phyloP scores from a whole-genome alignment of 1,140 invertebrate species.

The Drosophila mayri region DNA sequence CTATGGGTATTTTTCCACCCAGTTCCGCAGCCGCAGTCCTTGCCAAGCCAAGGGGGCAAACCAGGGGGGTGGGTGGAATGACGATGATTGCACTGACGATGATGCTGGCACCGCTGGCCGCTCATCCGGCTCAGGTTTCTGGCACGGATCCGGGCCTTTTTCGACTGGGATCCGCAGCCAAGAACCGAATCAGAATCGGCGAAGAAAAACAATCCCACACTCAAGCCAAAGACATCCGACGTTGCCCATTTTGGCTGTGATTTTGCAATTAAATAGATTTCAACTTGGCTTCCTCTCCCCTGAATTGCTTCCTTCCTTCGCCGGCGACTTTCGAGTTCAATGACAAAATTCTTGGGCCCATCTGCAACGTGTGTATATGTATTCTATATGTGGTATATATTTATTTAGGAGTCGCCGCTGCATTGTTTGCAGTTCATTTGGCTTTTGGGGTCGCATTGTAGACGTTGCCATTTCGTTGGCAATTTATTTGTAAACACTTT shows the following conservation, averaged over 20 bases:
- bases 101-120: constrained; percentile 67
- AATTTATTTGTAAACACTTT: constrained; percentile 52
- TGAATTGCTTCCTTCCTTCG: constrained; percentile 30
- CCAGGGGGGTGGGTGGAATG: constrained; percentile 2
- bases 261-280: constrained; percentile 83
- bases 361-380: constrained; percentile 47
- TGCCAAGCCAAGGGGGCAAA: constrained; percentile 39
- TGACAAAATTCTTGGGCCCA: constrained; percentile 67
- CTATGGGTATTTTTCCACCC: constrained; percentile 44
- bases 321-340: constrained; percentile 59
- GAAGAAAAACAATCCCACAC: constrained; percentile 68
- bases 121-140: constrained; percentile 80
- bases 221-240: constrained; percentile 49
- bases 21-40: constrained; percentile 38
- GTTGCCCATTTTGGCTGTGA: constrained; percentile 76
- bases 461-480: constrained; percentile 21
- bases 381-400: constrained; percentile 21
- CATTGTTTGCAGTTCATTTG: constrained; percentile 72
- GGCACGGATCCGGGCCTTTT: constrained; percentile 56
- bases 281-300: constrained; percentile 17
- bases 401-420: constrained; percentile 16
- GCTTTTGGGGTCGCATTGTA: constrained; percentile 20
- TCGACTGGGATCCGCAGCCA: constrained; percentile 47
- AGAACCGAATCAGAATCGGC: constrained; percentile 69
- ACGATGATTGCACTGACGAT: constrained; percentile 72